phyloP scores from a whole-genome alignment of 2,888 invertebrate species.

The Beris chalybata region DNA sequence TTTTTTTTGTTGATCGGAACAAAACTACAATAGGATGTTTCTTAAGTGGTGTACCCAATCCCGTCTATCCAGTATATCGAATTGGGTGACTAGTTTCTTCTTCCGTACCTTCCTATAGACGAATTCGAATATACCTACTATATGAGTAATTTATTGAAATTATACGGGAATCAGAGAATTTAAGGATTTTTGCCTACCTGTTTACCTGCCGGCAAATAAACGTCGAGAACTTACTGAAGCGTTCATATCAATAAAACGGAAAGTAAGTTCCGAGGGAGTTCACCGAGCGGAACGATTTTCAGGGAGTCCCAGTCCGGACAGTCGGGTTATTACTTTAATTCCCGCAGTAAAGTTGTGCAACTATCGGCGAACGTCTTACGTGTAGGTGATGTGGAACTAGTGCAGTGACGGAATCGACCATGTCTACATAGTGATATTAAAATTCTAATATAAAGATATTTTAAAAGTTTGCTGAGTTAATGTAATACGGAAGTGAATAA shows the following conservation, averaged over 20 bases:
- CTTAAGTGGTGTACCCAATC: too few relatives aligned
- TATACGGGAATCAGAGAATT: slow-evolving; percentile 5
- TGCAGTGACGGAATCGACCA: too few relatives aligned
- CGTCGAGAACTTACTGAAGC: slow-evolving; percentile 17
- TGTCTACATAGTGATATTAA: too few relatives aligned
- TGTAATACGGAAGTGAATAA: too few relatives aligned
- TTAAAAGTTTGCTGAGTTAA: too few relatives aligned
- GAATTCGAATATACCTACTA: not conserved
- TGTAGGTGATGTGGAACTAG: too few relatives aligned
- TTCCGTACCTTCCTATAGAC: too few relatives aligned
- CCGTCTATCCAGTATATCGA: too few relatives aligned
- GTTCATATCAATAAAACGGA: slow-evolving; percentile 30
- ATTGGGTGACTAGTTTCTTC: too few relatives aligned
- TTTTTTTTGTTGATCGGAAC: too few relatives aligned
- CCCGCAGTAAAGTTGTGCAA: slow-evolving; percentile 25
- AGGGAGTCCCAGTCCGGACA: slow-evolving; percentile 27
- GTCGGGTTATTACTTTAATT: slow-evolving; percentile 1
- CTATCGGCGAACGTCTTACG: slow-evolving; percentile 10
- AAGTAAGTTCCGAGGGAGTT: slow-evolving; percentile 30
- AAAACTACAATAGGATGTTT: too few relatives aligned
- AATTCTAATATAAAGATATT: too few relatives aligned
- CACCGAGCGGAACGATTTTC: slow-evolving; percentile 25
- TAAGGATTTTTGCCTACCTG: not conserved
- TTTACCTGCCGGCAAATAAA: not conserved
- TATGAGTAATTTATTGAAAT: slow-evolving; percentile 6